Evolutionary conservation across 2,888 invertebrate species (phyloP).

Genomic region (Atrina japonica): DNA sequence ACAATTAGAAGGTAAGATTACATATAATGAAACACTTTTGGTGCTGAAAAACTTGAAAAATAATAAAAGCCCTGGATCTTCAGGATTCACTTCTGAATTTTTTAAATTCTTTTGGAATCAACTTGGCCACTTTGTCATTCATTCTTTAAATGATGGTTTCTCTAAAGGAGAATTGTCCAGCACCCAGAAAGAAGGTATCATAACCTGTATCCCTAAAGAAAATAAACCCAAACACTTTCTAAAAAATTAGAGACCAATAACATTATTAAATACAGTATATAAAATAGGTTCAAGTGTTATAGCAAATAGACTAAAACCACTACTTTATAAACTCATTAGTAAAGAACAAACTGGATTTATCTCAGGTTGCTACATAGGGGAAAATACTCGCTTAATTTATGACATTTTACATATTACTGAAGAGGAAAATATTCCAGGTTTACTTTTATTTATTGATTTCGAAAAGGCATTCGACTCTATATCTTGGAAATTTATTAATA

Average conservation of each 20-base stretch:
- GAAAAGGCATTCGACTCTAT: constrained; percentile 48
- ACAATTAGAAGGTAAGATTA: constrained; percentile 7
- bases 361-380: constrained; percentile 41
- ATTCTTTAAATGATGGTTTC: constrained; percentile 39
- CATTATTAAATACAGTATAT: constrained; percentile 42
- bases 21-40: constrained; percentile 1
- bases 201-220: constrained; percentile 42
- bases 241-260: constrained; percentile 45
- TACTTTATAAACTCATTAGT: constrained; percentile 35
- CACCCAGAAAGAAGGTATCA: constrained; percentile 34
- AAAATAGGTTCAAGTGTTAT: constrained; percentile 45
- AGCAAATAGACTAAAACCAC: constrained; percentile 40
- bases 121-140: constrained; percentile 27
- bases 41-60: constrained; percentile 28
- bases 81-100: constrained; percentile 28
- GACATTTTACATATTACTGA: constrained; percentile 48
- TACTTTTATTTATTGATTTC: constrained; percentile 41
- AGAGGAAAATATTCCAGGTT: constrained; percentile 40
- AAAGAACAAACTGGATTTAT: too few relatives aligned
- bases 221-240: constrained; percentile 41
- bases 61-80: constrained; percentile 32
- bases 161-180: constrained; percentile 15
- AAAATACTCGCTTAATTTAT: constrained; percentile 49
- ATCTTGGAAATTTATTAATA: constrained; percentile 34
- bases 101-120: constrained; percentile 24